phyloP scores from a whole-genome alignment of 2,888 invertebrate species.

The Meghimatium bilineatum region DNA sequence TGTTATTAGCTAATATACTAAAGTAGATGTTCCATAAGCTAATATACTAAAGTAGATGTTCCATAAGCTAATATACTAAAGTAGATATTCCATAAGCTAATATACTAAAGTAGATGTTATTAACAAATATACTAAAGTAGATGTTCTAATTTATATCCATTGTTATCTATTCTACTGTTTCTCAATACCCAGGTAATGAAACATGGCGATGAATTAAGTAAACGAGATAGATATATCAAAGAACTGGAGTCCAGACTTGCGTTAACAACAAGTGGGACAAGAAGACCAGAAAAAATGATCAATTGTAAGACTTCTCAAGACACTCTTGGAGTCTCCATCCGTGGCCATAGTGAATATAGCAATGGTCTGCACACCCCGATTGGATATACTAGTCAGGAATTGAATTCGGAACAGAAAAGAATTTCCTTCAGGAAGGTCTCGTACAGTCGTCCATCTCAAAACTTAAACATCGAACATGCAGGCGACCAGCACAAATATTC shows the following conservation, averaged over 20 bases:
- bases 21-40: no score
- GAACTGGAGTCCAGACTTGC: neutral
- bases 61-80: no score
- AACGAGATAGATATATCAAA: neutral
- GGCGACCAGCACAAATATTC: neutral
- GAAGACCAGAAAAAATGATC: neutral
- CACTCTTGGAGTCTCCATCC: neutral
- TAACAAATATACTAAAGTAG: neutral
- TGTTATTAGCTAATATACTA: no score
- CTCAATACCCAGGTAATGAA: neutral
- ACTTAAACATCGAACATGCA: conserved; percentile 16
- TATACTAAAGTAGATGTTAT: no score
- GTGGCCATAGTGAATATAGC: neutral
- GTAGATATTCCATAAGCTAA: no score
- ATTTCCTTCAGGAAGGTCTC: neutral
- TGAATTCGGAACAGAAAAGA: neutral
- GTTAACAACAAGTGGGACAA: neutral
- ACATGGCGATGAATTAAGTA: neutral
- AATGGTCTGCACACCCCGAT: neutral
- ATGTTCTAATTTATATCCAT: neutral
- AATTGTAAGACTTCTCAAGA: neutral
- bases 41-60: no score
- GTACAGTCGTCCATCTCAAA: conserved; percentile 36
- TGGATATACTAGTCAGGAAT: neutral
- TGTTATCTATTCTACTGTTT: neutral